A percentile compares a stretch with the other conserved stretches of the same genome.
phyloP scores from a whole-genome alignment of 2,888 invertebrate species.

The Acleris literana region DNA sequence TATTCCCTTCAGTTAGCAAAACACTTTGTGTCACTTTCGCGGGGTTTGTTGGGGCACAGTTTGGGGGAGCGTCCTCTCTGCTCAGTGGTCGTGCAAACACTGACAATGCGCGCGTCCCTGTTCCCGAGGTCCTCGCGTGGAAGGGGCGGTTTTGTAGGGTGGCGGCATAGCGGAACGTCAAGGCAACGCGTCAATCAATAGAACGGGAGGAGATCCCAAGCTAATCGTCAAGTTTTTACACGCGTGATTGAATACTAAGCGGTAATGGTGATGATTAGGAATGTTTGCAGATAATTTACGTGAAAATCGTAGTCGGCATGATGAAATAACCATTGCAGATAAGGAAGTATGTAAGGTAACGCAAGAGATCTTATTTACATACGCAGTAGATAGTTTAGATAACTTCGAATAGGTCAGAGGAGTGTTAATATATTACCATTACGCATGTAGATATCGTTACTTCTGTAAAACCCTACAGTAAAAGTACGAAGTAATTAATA shows the following conservation, averaged over 20 bases:
- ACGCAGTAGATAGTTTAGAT: too few species aligned
- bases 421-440: too few species aligned
- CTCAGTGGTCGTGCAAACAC: slow-evolving; percentile 65
- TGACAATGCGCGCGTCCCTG: slow-evolving; percentile 80
- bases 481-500: slow-evolving; percentile 1
- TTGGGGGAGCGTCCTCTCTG: slow-evolving; percentile 62
- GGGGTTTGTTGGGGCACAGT: slow-evolving; percentile 49
- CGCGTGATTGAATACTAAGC: slow-evolving; percentile 24
- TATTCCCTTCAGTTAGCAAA: slow-evolving; percentile 46
- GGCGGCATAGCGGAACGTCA: slow-evolving; percentile 74
- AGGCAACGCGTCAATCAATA: slow-evolving; percentile 81
- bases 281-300: neutral
- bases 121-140: slow-evolving; percentile 78
- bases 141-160: slow-evolving; percentile 78
- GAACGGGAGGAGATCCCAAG: slow-evolving; percentile 70
- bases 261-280: neutral
- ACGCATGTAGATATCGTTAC: too few species aligned
- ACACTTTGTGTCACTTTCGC: slow-evolving; percentile 58
- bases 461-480: too few species aligned
- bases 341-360: too few species aligned
- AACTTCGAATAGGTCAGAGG: too few species aligned
- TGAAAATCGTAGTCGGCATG: neutral
- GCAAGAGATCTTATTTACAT: too few species aligned
- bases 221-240: slow-evolving; percentile 54
- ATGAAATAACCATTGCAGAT: too few species aligned